Evolutionary conservation across 2,113 vertebrate species (phyloP).

Genomic region (Anolis carolinensis): DNA sequence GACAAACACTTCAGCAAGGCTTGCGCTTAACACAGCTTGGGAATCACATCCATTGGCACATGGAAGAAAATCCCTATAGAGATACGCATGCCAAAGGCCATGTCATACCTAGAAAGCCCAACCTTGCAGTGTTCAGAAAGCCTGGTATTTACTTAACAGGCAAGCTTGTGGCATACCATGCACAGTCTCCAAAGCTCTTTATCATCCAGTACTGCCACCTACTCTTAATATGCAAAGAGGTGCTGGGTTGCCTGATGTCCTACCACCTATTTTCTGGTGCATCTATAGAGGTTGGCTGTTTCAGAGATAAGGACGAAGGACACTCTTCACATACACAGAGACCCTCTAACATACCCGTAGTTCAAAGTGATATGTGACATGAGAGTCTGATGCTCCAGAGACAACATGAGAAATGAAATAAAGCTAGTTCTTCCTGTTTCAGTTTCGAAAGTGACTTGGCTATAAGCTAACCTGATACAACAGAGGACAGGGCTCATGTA

Average conservation of each 20-base stretch:
- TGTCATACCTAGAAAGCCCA: not conserved
- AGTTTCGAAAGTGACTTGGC: not conserved
- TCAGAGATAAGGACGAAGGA: not conserved
- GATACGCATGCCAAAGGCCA: slow-evolving; percentile 5
- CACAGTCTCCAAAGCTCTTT: not conserved
- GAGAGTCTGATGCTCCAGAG: not conserved
- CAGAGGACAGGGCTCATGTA: not conserved
- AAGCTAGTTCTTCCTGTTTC: not conserved
- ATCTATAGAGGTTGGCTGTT: not conserved
- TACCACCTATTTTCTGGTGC: not conserved
- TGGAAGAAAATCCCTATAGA: not conserved
- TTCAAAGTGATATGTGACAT: not conserved
- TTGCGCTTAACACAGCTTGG: not conserved
- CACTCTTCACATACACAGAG: not conserved
- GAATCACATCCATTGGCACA: not conserved
- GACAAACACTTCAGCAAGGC: not conserved
- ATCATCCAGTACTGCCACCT: not conserved
- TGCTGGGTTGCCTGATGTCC: not conserved
- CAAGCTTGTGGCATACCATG: not conserved
- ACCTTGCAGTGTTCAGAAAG: not conserved
- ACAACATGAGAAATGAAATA: not conserved
- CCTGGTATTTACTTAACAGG: not conserved
- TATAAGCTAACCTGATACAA: not conserved
- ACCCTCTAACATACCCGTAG: not conserved
- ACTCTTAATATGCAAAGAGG: not conserved